Conservation (phyloP, 1,140 invertebrate species). For the Aphelinus certus region DNA sequence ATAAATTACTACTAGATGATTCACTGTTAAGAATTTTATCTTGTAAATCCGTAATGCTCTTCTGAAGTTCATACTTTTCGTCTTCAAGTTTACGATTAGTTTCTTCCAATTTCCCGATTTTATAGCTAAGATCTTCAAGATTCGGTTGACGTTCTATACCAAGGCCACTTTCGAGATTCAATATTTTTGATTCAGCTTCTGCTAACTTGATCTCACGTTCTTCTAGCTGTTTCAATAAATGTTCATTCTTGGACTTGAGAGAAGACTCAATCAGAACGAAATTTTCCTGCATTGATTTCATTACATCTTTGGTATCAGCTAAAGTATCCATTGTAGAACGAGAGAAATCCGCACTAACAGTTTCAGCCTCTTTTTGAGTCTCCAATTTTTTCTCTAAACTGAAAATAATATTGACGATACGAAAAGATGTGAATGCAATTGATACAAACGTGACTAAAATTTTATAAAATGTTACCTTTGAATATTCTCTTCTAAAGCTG, state of each 20-base stretch:
- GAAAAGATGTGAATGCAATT: conserved; percentile 5
- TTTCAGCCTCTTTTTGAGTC: conserved; percentile 53
- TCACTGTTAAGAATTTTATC: conserved; percentile 48
- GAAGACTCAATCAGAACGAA: conserved; percentile 67
- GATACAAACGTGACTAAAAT: conserved; percentile 7
- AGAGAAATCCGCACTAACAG: conserved; percentile 52
- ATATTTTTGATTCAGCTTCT: conserved; percentile 53
- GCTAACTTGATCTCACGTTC: conserved; percentile 56
- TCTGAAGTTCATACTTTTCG: conserved; percentile 59
- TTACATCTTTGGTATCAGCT: conserved; percentile 68
- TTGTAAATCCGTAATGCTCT: conserved; percentile 55
- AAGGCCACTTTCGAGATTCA: conserved; percentile 52
- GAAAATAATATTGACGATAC: conserved; percentile 31
- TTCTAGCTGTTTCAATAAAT: conserved; percentile 58
- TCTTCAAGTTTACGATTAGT: conserved; percentile 53
- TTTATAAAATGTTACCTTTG: conserved; percentile 46
- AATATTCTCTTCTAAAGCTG: conserved; percentile 57
- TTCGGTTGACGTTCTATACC: conserved; percentile 48
- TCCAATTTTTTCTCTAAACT: conserved; percentile 54
- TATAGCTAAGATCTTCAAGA: conserved; percentile 51
- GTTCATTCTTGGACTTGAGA: conserved; percentile 58
- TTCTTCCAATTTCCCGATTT: conserved; percentile 51
- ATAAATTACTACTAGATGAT: conserved; percentile 42
- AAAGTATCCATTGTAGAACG: conserved; percentile 65
- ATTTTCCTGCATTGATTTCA: conserved; percentile 71